Percentiles rank a stretch among this genome's conserved stretches.
These are phyloP conservation scores for Gallinago undulata DNA, from an alignment of 2,113 vertebrate genomes.

Conservation along the genomic window DNA sequence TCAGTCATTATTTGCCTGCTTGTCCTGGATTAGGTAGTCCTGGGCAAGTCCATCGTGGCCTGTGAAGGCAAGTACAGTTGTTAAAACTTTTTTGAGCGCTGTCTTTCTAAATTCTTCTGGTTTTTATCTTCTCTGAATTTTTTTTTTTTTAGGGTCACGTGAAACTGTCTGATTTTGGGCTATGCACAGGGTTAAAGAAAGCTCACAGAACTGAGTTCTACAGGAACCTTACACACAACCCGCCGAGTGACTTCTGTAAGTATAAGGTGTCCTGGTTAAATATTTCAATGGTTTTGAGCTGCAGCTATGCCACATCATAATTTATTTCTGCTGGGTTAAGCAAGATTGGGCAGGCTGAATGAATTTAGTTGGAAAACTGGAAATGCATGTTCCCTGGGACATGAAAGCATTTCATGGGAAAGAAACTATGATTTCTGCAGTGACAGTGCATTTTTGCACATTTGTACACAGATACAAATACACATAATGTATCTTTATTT, in stretches of 20 bases:
- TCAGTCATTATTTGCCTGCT: background rate
- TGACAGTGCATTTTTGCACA: background rate
- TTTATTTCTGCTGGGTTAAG: background rate
- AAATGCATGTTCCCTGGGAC: background rate
- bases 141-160: constrained; percentile 88
- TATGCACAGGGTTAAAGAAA: constrained; percentile 98
- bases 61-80: background rate
- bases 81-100: background rate
- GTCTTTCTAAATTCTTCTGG: background rate
- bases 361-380: background rate
- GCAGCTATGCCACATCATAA: background rate
- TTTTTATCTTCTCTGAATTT: background rate
- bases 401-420: background rate
- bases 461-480: background rate
- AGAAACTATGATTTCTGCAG: background rate
- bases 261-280: constrained; percentile 35
- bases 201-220: constrained; percentile 98
- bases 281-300: background rate
- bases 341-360: background rate
- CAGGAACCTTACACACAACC: constrained; percentile 95
- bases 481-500: background rate
- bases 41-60: background rate
- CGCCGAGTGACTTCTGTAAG: constrained; percentile 98
- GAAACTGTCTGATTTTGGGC: constrained; percentile 96
- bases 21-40: background rate